Evolutionary conservation across 2,113 vertebrate species (phyloP).

Genomic region (Rhinolophus sinicus): DNA sequence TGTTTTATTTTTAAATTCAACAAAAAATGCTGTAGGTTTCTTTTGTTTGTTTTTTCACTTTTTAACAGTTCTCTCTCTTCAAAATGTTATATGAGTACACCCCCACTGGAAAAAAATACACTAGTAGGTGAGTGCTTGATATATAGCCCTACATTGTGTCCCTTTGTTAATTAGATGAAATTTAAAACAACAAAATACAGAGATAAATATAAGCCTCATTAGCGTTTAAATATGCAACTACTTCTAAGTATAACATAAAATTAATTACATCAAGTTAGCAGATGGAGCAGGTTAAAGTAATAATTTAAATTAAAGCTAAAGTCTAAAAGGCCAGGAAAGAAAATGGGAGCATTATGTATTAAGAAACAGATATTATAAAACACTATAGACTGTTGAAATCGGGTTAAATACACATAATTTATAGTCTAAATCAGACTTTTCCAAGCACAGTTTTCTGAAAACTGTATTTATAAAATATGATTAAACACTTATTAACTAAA

Average conservation of each 20-base stretch:
- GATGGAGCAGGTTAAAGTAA: constrained; percentile 73
- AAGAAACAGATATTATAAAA: constrained; percentile 60
- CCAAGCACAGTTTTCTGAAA: constrained; percentile 69
- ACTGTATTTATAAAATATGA: constrained; percentile 45
- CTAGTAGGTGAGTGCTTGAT: neutral
- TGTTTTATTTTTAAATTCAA: neutral
- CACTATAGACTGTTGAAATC: constrained; percentile 44
- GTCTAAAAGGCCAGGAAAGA: constrained; percentile 68
- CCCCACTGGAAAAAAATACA: neutral
- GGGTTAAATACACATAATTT: constrained; percentile 38
- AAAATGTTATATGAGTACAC: neutral
- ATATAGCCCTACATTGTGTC: neutral
- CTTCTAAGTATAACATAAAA: constrained; percentile 84
- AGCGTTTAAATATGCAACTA: constrained; percentile 71
- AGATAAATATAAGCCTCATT: constrained; percentile 82
- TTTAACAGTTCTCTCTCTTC: constrained; percentile 48
- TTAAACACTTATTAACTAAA: constrained; percentile 63
- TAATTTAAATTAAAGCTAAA: constrained; percentile 70
- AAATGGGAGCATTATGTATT: constrained; percentile 26
- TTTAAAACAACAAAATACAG: constrained; percentile 81
- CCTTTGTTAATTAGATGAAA: constrained; percentile 81
- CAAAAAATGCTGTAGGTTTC: neutral
- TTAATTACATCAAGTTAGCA: constrained; percentile 85
- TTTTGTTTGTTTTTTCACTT: neutral
- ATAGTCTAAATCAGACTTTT: constrained; percentile 42